phyloP scores from a whole-genome alignment of 2,888 invertebrate genomes.

The Stomorhina lunata region DNA sequence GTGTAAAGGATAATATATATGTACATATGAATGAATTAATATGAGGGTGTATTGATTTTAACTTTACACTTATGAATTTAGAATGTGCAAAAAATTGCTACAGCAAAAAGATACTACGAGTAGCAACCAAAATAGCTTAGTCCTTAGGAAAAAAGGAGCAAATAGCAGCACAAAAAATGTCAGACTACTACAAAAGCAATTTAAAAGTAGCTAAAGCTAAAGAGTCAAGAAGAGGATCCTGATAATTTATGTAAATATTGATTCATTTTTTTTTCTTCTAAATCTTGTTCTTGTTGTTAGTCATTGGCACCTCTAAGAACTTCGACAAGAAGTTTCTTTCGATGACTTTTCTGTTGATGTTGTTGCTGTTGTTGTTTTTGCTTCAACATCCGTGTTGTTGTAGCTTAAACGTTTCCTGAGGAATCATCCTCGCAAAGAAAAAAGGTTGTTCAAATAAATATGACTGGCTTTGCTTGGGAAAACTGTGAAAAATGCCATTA shows the following conservation, averaged over 20 bases:
- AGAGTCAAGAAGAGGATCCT: not conserved
- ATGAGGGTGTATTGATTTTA: slow-evolving; percentile 54
- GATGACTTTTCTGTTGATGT: not conserved
- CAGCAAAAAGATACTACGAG: not conserved
- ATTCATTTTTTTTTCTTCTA: slow-evolving; percentile 2
- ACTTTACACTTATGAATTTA: slow-evolving; percentile 58
- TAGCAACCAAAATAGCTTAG: slow-evolving; percentile 22
- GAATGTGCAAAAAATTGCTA: slow-evolving; percentile 39
- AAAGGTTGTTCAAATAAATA: slow-evolving; percentile 30
- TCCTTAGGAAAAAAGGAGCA: not conserved
- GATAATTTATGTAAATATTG: slow-evolving; percentile 60
- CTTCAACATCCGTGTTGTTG: not conserved
- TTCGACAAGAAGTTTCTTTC: slow-evolving; percentile 2
- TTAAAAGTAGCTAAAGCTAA: not conserved
- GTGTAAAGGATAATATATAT: not conserved
- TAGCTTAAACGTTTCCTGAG: not conserved
- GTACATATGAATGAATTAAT: slow-evolving; percentile 27
- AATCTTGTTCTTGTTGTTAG: not conserved
- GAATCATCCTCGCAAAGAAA: not conserved
- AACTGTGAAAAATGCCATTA: not conserved
- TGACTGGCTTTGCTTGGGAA: not conserved
- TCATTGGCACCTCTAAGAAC: slow-evolving; percentile 38
- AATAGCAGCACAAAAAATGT: not conserved
- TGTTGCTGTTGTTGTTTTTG: not conserved
- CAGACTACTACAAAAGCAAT: not conserved